A percentile compares a stretch with the other conserved stretches of the same genome.
These are phyloP conservation scores for Aleiodes leptofemur DNA, from an alignment of 2,888 invertebrate genomes.

Conservation along the genomic window DNA sequence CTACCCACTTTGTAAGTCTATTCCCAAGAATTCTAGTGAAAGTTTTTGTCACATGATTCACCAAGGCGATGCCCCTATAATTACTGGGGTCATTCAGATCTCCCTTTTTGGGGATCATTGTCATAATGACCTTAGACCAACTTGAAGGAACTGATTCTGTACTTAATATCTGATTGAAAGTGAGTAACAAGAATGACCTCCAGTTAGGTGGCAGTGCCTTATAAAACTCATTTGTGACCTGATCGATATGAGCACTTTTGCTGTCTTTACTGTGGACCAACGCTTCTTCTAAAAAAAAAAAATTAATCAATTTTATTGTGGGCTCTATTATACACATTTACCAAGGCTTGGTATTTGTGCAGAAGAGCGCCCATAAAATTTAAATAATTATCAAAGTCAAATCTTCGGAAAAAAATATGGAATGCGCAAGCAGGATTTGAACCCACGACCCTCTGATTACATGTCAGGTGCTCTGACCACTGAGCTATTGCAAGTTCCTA, in stretches of 20 bases:
- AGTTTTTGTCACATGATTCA: conserved; percentile 1
- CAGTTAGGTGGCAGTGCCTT: neutral
- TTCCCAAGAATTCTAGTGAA: conserved; percentile 5
- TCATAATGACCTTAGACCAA: neutral
- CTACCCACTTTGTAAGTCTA: neutral
- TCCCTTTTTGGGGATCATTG: neutral
- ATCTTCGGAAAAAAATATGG: too few relatives aligned
- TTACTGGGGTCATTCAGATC: neutral
- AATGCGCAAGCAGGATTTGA: too few relatives aligned
- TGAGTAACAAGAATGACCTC: neutral
- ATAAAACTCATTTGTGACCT: neutral
- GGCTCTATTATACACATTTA: too few relatives aligned
- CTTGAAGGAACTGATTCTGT: neutral
- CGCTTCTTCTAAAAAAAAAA: neutral
- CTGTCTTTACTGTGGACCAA: neutral
- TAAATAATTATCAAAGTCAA: too few relatives aligned
- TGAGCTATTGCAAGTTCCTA: too few relatives aligned
- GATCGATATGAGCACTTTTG: neutral
- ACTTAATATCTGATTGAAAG: neutral
- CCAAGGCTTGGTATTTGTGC: too few relatives aligned
- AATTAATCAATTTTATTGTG: too few relatives aligned
- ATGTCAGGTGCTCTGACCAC: too few relatives aligned
- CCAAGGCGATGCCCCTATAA: conserved; percentile 21
- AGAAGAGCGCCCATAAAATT: too few relatives aligned
- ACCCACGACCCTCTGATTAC: too few relatives aligned